Evolutionary conservation across 2,797 vertebrate species (phyloP).

Genomic region (Tapirus indicus): DNA sequence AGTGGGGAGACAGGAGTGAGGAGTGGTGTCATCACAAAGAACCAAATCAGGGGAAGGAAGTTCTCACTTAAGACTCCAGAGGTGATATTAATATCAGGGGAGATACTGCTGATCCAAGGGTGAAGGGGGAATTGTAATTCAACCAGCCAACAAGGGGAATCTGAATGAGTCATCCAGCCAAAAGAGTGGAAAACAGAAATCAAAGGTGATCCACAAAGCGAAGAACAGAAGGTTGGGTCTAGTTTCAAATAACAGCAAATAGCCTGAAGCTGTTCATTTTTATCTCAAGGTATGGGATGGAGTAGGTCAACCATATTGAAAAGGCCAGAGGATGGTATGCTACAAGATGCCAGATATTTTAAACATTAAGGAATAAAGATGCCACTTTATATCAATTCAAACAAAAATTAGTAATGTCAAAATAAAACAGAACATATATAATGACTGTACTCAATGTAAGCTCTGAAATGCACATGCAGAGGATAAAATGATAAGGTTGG

Average conservation of each 20-base stretch:
- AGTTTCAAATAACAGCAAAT: background rate
- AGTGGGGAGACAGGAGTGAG: background rate
- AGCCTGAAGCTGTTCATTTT: background rate
- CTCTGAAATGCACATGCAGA: background rate
- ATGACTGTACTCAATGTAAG: background rate
- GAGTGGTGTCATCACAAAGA: background rate
- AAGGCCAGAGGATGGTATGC: background rate
- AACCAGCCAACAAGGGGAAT: background rate
- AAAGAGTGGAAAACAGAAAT: background rate
- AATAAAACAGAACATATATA: conserved; percentile 56
- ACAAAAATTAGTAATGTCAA: conserved; percentile 33
- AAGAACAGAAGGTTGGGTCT: background rate
- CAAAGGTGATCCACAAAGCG: background rate
- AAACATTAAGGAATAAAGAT: conserved; percentile 39
- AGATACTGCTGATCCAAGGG: background rate
- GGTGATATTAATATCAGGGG: background rate
- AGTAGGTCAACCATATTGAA: background rate
- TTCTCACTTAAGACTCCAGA: background rate
- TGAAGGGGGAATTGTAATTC: background rate
- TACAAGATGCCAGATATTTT: background rate
- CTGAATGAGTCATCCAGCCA: background rate
- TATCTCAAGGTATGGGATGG: background rate
- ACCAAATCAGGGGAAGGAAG: background rate
- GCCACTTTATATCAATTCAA: conserved; percentile 37
- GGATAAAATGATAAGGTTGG: background rate